Conservation (phyloP, 2,797 vertebrate genomes). For the Cossypha heuglini region DNA sequence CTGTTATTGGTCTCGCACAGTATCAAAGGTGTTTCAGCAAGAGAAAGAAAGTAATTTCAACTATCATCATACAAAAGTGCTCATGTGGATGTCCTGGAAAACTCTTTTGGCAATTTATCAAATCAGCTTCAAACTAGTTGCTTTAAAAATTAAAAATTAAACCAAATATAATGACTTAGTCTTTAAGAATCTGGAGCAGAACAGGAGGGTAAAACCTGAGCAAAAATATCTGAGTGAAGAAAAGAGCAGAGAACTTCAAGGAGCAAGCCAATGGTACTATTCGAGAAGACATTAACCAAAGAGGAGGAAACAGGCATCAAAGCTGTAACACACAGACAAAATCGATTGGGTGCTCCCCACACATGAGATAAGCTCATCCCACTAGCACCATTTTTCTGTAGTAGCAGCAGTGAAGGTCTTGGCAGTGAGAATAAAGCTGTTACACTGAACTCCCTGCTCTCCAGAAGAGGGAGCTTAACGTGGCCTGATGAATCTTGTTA, state of each 20-base stretch:
- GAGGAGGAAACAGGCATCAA: not conserved
- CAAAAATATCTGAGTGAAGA: not conserved
- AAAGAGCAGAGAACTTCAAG: not conserved
- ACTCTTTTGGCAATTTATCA: not conserved
- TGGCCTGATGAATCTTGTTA: not conserved
- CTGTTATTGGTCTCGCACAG: not conserved
- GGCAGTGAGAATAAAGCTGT: not conserved
- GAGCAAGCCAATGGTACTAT: not conserved
- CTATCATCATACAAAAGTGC: not conserved
- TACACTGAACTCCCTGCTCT: not conserved
- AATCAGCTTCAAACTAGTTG: not conserved
- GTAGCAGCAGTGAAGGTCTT: not conserved
- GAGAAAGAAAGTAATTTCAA: not conserved
- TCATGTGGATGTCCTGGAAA: not conserved
- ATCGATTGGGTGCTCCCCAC: fast-evolving
- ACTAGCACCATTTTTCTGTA: not conserved
- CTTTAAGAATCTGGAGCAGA: not conserved
- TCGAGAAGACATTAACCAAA: not conserved
- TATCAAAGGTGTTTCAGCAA: not conserved
- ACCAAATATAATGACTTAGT: not conserved
- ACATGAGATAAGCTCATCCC: not conserved
- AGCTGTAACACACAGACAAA: not conserved
- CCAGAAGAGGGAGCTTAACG: not conserved
- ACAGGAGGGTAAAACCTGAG: not conserved
- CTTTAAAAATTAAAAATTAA: not conserved